Evolutionary conservation across 37 sponge, comb jelly and placozoan species (phyloP).

Genomic region (Hormiphora californensis): DNA sequence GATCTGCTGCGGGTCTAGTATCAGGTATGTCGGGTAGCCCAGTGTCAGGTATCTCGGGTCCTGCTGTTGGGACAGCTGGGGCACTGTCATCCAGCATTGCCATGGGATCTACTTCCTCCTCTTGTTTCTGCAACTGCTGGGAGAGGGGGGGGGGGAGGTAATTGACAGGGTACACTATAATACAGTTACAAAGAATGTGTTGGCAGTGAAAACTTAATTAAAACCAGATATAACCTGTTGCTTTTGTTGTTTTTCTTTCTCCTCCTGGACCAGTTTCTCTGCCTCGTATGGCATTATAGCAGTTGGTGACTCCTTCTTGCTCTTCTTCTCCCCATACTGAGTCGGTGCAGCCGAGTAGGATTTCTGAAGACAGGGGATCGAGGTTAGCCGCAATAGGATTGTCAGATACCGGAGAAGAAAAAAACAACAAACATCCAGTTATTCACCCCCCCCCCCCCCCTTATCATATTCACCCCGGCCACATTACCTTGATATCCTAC

Average conservation of each 20-base stretch:
- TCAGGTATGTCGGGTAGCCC: conserved; percentile 45
- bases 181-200: too few species aligned
- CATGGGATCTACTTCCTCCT: too few species aligned
- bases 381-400: neutral
- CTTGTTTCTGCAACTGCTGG: too few species aligned
- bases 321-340: neutral
- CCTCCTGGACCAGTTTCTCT: conserved; percentile 17
- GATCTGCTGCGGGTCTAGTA: conserved; percentile 4
- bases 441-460: too few species aligned
- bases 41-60: conserved; percentile 45
- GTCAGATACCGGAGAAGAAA: neutral
- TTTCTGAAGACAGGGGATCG: too few species aligned
- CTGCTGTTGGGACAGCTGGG: conserved; percentile 26
- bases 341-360: conserved; percentile 48
- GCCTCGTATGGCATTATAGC: conserved; percentile 37
- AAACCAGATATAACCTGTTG: too few species aligned
- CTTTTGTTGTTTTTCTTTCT: neutral
- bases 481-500: too few species aligned
- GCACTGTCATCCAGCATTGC: too few species aligned
- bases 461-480: too few species aligned
- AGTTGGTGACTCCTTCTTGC: neutral
- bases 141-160: too few species aligned
- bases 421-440: neutral
- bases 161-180: too few species aligned
- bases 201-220: too few species aligned